These are phyloP conservation scores for Pheosia tremula DNA, from an alignment of 2,888 invertebrate genomes.

Conservation along the genomic window DNA sequence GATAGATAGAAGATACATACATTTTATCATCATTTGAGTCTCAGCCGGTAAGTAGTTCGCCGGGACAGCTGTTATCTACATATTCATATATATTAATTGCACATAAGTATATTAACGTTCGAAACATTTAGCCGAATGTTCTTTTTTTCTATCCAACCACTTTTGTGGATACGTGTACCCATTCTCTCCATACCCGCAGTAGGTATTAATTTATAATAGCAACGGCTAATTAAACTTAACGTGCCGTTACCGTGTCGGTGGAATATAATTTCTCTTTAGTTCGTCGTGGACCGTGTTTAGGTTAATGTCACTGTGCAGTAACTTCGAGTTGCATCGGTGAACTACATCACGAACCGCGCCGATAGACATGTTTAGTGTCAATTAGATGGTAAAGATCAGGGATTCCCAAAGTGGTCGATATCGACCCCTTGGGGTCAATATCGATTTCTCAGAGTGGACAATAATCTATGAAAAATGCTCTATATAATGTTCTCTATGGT, in stretches of 20 bases:
- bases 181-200: neutral
- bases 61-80: too few species aligned
- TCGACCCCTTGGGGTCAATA: too few species aligned
- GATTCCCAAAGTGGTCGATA: too few species aligned
- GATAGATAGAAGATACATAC: too few species aligned
- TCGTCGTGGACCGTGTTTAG: constrained; percentile 29
- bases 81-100: neutral
- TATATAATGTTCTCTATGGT: too few species aligned
- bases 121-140: too few species aligned
- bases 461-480: too few species aligned
- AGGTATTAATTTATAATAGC: constrained; percentile 55
- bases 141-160: neutral
- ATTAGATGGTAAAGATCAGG: constrained; percentile 9
- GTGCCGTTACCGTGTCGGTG: constrained; percentile 58
- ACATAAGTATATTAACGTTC: too few species aligned
- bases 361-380: constrained; percentile 22
- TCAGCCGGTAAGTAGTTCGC: too few species aligned
- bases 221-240: constrained; percentile 65
- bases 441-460: too few species aligned
- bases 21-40: too few species aligned
- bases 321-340: constrained; percentile 23
- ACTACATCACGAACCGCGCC: constrained; percentile 12
- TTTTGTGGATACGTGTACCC: neutral
- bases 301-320: constrained; percentile 22
- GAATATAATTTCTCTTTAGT: constrained; percentile 74